phyloP scores from a whole-genome alignment of 2,888 invertebrate species.

The Drosophila siamana region DNA sequence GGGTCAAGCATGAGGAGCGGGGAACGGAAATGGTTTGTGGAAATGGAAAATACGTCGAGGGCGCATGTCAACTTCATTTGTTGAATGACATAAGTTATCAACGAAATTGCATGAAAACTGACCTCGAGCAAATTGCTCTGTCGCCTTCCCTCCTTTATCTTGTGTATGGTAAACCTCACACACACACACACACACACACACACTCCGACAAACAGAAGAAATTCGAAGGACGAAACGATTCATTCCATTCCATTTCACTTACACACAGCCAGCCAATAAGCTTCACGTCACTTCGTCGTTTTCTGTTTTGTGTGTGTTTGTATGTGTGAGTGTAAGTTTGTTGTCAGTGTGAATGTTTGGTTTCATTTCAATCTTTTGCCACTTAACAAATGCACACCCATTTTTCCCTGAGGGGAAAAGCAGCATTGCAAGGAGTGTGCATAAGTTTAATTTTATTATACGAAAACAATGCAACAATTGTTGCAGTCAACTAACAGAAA shows the following conservation, averaged over 20 bases:
- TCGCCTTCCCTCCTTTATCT: slow-evolving; percentile 60
- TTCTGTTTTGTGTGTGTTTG: slow-evolving; percentile 10
- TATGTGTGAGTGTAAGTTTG: slow-evolving; percentile 9
- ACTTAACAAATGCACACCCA: slow-evolving; percentile 78
- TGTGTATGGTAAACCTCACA: slow-evolving; percentile 64
- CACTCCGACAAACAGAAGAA: slow-evolving; percentile 20
- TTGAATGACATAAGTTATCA: slow-evolving; percentile 78
- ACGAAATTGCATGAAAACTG: slow-evolving; percentile 75
- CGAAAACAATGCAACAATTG: slow-evolving; percentile 76
- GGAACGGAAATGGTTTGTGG: neutral
- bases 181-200: slow-evolving; percentile 29
- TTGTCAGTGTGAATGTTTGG: slow-evolving; percentile 41
- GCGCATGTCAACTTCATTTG: slow-evolving; percentile 79
- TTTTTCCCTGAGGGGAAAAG: slow-evolving; percentile 35
- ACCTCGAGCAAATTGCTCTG: slow-evolving; percentile 77
- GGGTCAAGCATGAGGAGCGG: neutral
- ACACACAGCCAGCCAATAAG: slow-evolving; percentile 71
- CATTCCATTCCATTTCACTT: slow-evolving; percentile 77
- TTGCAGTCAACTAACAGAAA: slow-evolving; percentile 46
- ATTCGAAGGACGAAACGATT: slow-evolving; percentile 59
- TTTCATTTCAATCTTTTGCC: slow-evolving; percentile 79
- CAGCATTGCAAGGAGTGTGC: slow-evolving; percentile 55
- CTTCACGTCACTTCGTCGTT: slow-evolving; percentile 57
- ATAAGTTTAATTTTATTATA: slow-evolving; percentile 79
- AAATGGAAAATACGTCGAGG: slow-evolving; percentile 34